Percentiles rank a stretch among this genome's conserved stretches.
phyloP scores from a whole-genome alignment of 2,113 vertebrate genomes.

The Epinephelus lanceolatus region DNA sequence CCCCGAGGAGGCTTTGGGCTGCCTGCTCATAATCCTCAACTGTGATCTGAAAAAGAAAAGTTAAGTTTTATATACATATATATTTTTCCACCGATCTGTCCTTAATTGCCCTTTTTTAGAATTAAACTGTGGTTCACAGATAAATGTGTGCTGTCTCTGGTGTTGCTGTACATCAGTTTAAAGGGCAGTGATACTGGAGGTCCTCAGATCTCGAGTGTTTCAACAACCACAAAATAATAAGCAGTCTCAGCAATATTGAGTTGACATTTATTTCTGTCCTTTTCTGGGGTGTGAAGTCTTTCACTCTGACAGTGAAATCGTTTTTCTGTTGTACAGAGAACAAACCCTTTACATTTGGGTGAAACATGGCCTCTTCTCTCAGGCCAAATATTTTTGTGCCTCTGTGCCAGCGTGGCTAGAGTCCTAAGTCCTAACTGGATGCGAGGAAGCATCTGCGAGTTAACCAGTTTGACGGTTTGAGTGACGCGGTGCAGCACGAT shows the following conservation, averaged over 20 bases:
- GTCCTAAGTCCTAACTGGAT: too few species aligned
- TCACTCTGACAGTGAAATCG: background rate
- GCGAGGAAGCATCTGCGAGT: too few species aligned
- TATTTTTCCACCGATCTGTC: background rate
- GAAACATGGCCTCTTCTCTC: background rate
- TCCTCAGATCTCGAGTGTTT: background rate
- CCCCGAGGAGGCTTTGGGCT: constrained; percentile 90
- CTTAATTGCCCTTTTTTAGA: background rate
- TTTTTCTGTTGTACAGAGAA: background rate
- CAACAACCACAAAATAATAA: background rate
- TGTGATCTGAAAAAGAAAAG: constrained; percentile 87
- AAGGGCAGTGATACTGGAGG: background rate
- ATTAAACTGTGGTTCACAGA: background rate
- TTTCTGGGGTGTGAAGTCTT: background rate
- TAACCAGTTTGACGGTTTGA: too few species aligned
- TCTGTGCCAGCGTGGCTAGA: too few species aligned
- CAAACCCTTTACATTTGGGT: background rate
- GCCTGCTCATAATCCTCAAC: constrained; percentile 97
- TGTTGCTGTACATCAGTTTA: background rate
- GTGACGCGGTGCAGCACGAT: too few species aligned
- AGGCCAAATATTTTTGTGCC: background rate
- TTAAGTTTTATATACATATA: background rate
- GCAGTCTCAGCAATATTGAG: background rate
- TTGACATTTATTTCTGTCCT: background rate
- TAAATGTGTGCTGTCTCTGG: background rate